A percentile compares a stretch with the other conserved stretches of the same genome.
Conservation (phyloP, 2,888 invertebrate genomes). For the Sphaerophoria taeniata region DNA sequence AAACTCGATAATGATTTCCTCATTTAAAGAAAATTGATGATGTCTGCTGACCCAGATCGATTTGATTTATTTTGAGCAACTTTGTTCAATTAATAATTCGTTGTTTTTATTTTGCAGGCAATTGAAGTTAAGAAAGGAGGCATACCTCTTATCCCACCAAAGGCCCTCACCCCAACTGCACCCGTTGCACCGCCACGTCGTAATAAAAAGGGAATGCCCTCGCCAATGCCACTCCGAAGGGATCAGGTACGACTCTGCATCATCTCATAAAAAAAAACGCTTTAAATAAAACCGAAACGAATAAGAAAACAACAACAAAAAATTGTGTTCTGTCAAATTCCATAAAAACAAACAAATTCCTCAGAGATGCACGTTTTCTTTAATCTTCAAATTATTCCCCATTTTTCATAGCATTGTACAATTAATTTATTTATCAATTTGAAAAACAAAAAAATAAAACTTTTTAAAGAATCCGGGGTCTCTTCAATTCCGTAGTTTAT, state of each 20-base stretch:
- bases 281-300: conserved; percentile 8
- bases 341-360: conserved; percentile 36
- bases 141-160: conserved; percentile 87
- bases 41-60: conserved; percentile 10
- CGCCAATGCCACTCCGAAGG: conserved; percentile 83
- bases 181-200: conserved; percentile 88
- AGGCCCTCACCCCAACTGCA: conserved; percentile 81
- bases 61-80: no score
- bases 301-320: conserved; percentile 10
- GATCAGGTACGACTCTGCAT: conserved; percentile 83
- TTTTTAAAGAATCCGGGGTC: conserved; percentile 41
- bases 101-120: conserved; percentile 77
- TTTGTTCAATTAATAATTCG: neutral
- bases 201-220: conserved; percentile 85
- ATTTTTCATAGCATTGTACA: conserved; percentile 51
- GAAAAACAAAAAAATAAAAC: conserved; percentile 24
- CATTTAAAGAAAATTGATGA: neutral
- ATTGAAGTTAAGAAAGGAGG: conserved; percentile 78
- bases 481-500: conserved; percentile 59
- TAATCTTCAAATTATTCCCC: conserved; percentile 45
- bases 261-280: conserved; percentile 80
- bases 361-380: conserved; percentile 55
- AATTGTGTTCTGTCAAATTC: conserved; percentile 57
- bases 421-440: conserved; percentile 46
- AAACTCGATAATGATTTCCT: neutral